A percentile compares a stretch with the other conserved stretches of the same genome.
These are phyloP conservation scores for Drosophila quadrilineata DNA, from an alignment of 1,140 invertebrate species.

Conservation along the genomic window DNA sequence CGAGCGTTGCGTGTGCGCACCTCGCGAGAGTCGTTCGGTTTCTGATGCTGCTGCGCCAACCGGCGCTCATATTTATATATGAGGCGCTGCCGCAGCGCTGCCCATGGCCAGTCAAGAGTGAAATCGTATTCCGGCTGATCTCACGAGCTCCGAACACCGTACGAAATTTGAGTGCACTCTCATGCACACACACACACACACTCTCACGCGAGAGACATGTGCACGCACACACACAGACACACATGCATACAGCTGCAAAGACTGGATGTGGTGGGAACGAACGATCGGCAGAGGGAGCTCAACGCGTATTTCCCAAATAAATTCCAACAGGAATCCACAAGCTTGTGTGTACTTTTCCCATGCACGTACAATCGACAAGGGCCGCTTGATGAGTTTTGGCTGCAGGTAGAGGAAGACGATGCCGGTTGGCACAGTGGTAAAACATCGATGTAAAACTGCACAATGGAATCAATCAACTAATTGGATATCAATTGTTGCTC, in stretches of 20 bases:
- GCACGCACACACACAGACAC: slow-evolving; percentile 6
- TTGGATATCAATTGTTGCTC: slow-evolving; percentile 9
- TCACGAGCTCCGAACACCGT: slow-evolving; percentile 71
- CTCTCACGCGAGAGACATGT: slow-evolving; percentile 18
- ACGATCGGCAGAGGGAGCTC: slow-evolving; percentile 31
- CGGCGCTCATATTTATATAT: slow-evolving; percentile 79
- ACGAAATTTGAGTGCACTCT: slow-evolving; percentile 78
- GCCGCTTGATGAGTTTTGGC: slow-evolving; percentile 77
- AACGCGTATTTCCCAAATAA: slow-evolving; percentile 77
- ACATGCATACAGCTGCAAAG: slow-evolving; percentile 24
- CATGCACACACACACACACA: slow-evolving; percentile 53
- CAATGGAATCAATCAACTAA: too few species aligned
- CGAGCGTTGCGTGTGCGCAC: slow-evolving; percentile 75
- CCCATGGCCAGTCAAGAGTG: slow-evolving; percentile 74
- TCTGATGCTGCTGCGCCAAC: slow-evolving; percentile 78
- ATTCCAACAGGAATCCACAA: slow-evolving; percentile 78
- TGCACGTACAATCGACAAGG: slow-evolving; percentile 79
- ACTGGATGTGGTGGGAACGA: slow-evolving; percentile 16
- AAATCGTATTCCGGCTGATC: slow-evolving; percentile 75
- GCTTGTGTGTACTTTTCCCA: slow-evolving; percentile 78
- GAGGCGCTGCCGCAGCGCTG: slow-evolving; percentile 63
- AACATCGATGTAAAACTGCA: too few species aligned
- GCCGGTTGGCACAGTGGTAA: slow-evolving; percentile 50
- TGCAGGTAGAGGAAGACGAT: slow-evolving; percentile 67
- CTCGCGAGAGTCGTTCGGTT: slow-evolving; percentile 75